phyloP scores from a whole-genome alignment of 2,113 vertebrate genomes.

The Pachycephala philippinensis region DNA sequence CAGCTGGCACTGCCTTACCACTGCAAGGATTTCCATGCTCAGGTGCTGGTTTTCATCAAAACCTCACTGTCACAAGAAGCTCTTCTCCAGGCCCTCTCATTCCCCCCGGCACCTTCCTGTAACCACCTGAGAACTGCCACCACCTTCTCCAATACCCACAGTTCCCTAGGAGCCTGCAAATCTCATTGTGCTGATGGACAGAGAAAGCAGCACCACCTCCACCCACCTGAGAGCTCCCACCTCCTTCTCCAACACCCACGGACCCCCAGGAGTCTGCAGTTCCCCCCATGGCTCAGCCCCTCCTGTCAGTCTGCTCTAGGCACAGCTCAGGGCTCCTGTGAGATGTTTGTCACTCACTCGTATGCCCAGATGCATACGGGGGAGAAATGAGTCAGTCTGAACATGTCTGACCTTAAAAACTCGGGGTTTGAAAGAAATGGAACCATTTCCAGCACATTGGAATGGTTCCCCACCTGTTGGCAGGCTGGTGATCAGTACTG shows the following conservation, averaged over 20 bases:
- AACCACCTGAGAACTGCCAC: neutral
- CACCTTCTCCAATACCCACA: neutral
- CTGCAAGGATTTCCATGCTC: neutral
- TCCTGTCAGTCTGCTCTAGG: neutral
- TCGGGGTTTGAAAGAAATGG: neutral
- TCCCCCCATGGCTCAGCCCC: neutral
- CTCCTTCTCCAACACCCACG: neutral
- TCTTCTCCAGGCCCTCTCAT: neutral
- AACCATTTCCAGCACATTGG: neutral
- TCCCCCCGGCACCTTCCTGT: neutral
- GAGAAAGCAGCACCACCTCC: neutral
- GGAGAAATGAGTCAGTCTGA: neutral
- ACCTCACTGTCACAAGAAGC: neutral
- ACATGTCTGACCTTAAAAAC: neutral
- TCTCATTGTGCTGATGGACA: neutral
- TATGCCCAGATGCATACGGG: too few relatives aligned
- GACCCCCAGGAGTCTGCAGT: neutral
- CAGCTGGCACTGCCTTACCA: neutral
- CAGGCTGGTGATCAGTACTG: neutral
- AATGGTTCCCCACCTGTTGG: neutral
- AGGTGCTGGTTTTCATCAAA: neutral
- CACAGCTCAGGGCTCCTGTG: neutral
- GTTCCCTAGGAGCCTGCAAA: neutral
- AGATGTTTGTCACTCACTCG: neutral
- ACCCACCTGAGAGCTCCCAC: neutral